Base-by-base conservation (phyloP, 2,113 vertebrate species). In the Pedetes capensis region DNA sequence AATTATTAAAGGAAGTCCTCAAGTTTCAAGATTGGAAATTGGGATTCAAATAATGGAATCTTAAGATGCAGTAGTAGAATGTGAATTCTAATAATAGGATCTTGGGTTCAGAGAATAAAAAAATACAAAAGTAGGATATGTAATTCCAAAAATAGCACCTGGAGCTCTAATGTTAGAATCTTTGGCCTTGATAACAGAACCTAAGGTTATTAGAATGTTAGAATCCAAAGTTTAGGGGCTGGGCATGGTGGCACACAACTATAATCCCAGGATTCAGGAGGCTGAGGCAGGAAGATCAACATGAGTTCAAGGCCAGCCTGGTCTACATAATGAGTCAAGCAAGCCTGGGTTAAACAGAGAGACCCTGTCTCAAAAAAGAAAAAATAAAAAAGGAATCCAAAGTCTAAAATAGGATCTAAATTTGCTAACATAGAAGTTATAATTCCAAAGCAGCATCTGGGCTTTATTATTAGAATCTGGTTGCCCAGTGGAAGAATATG, bases 351-450 rank as follows among this genome's bases (percentile, higher is more conserved):
- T n/a, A n/a, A n/a, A n/a, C n/a, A n/a, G n/a, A n/a, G n/a, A n/a
- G n/a, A n/a, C n/a, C n/a, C n/a, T n/a, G n/a, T n/a, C n/a, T n/a
- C n/a, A n/a, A n/a, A n/a, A n/a, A n/a, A n/a, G n/a, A n/a, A n/a
- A n/a, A n/a, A n/a, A n/a, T n/a, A n/a, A n/a, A n/a, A n/a, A n/a
- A n/a, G n/a, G n/a, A n/a, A n/a, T n/a, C n/a, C n/a, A n/a, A n/a
- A n/a, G n/a, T n/a, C n/a, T n/a, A n/a, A n/a, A 69, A 44, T 59
- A 51, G 87, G 93, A 71, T 55, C 75, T 82, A 47, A 32, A 55
- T 59, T 92, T 80, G 9, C 42, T 64, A 89, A 39, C 78, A 80
- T 71, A 83, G 90, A 87, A 93, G 68, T 34, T 95, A 16, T 37
- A 49, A 59, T 87, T 93, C 68, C 25, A 81, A 90, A 85, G 53